A percentile compares a stretch with the other conserved stretches of the same genome.
Evolutionary conservation across 2,113 vertebrate species (phyloP).

Genomic region (Euleptes europaea): DNA sequence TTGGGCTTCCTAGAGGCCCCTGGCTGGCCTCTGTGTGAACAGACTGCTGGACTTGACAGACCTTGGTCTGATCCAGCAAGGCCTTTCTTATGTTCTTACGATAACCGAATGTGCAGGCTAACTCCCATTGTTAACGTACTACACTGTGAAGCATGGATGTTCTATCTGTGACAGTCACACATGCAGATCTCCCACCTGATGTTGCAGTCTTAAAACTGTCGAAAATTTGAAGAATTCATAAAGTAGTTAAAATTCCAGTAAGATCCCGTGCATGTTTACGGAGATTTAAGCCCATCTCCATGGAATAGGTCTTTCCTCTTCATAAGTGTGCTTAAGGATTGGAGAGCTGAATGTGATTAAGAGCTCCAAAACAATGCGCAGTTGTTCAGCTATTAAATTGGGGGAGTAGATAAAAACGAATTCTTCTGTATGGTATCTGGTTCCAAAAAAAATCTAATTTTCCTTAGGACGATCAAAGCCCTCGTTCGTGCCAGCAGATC

Average conservation of each 20-base stretch:
- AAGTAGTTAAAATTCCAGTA: slow-evolving; percentile 51
- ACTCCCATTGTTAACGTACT: no score
- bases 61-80: no score
- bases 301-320: neutral
- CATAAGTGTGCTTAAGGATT: slow-evolving; percentile 3
- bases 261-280: neutral
- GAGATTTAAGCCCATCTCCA: neutral
- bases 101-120: no score
- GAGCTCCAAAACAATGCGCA: slow-evolving; percentile 58
- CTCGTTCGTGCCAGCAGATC: slow-evolving; percentile 59
- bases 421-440: slow-evolving; percentile 64
- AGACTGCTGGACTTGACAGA: no score
- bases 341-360: slow-evolving; percentile 55
- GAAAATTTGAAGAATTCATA: slow-evolving; percentile 27
- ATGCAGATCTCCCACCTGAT: no score
- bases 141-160: no score
- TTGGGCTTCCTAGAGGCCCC: no score
- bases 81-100: no score
- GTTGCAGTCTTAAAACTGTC: no score
- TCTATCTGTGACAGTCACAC: no score
- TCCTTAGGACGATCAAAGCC: slow-evolving; percentile 65
- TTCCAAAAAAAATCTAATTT: slow-evolving; percentile 62
- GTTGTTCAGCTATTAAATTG: slow-evolving; percentile 55
- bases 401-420: slow-evolving; percentile 53
- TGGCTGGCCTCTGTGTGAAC: no score